Evolutionary conservation across 1,140 invertebrate genomes (phyloP), one percentile per base, ranked within the genome.

Genomic region (Ostrea denselamellosa): DNA sequence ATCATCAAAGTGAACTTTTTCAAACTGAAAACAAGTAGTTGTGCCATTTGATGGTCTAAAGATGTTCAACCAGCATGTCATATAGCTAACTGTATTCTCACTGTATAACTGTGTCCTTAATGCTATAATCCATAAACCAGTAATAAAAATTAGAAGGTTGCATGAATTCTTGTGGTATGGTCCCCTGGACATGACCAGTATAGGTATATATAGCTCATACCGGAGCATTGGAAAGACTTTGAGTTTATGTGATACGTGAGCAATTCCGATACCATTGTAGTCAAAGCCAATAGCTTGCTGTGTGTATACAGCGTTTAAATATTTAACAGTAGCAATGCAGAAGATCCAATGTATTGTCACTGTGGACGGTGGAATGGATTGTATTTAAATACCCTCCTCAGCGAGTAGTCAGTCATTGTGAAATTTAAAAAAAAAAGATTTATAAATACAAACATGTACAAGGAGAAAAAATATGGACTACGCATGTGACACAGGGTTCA

Each of bases 271-370:
- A 25, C 68, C 68, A 28, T 12, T 77, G 68, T 28, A 77, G 68
- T 77, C 25, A 77, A 77, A 77, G 25, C 68, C 68, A 77, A 77
- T 77, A 77, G 68, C 68, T 77, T 25, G 25, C 68, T 77, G 12
- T 77, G 22, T 14, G 68, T 34, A 77, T 77, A 77, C 22, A 77
- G 68, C 28, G 68, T 77, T 77, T 77, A 77, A 77, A 77, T 77
- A 77, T 77, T 77, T 77, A 77, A 77, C 68, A 77, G 68, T 77
- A 77, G 68, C 68, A 77, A 77, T 77, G 68, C 68, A 77, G 68
- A 77, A 34, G 68, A 22, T 28, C 14, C 68, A 77, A 22, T 22
- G 68, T 77, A 77, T 34, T 25, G 68, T 77, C 68, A 77, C 68
- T 25, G 68, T 71, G 25, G 28, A 71, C 28, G 10, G 68, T 22